Conservation (phyloP, 1,140 invertebrate genomes). For the Sinella curviseta region DNA sequence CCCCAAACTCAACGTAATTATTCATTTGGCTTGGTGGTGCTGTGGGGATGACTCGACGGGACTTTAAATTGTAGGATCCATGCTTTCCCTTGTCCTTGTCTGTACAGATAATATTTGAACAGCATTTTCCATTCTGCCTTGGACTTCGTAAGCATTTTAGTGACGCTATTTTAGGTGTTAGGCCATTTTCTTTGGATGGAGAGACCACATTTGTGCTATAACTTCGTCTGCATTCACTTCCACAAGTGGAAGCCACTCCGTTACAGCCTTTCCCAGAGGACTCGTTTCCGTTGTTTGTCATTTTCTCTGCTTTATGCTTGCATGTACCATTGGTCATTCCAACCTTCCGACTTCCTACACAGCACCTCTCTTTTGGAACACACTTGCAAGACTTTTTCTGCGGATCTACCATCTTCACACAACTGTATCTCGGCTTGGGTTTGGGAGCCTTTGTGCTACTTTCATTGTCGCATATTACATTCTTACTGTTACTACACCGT, state of each 20-base stretch:
- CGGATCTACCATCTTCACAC: constrained; percentile 35
- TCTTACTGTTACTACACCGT: background rate
- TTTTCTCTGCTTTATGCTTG: constrained; percentile 23
- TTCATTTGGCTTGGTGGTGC: constrained; percentile 7
- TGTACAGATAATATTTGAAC: background rate
- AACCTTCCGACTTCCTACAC: constrained; percentile 1
- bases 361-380: constrained; percentile 33
- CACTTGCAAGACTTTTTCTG: constrained; percentile 33
- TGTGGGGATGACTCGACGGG: background rate
- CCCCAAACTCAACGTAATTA: constrained; percentile 44
- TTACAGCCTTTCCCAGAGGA: background rate
- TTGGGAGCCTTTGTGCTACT: constrained; percentile 29
- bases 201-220: constrained; percentile 38
- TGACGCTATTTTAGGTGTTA: constrained; percentile 48
- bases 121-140: background rate
- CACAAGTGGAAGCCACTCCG: background rate
- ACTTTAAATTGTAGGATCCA: background rate
- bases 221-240: constrained; percentile 34
- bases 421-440: constrained; percentile 28
- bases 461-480: constrained; percentile 8
- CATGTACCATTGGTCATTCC: constrained; percentile 8
- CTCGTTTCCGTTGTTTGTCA: background rate
- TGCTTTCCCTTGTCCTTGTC: constrained; percentile 9
- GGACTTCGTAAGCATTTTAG: constrained; percentile 38
- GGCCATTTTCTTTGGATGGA: constrained; percentile 36